Evolutionary conservation across 2,797 vertebrate genomes (phyloP), one percentile per base, ranked within the genome.

Genomic region (Crax fasciolata): DNA sequence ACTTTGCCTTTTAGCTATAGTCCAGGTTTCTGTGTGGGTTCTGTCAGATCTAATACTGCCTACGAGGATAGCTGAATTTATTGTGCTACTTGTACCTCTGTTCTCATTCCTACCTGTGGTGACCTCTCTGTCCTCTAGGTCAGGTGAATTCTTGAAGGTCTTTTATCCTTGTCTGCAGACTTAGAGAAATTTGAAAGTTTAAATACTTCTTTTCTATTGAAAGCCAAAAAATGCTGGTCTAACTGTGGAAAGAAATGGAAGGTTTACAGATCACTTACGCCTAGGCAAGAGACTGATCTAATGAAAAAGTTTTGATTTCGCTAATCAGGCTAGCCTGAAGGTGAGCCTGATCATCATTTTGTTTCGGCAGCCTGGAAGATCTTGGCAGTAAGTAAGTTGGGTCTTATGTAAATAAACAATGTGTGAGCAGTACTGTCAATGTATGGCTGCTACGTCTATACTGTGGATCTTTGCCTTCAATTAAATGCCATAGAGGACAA

Each of bases 31-130:
- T 89, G 0, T 58, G 84, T 88, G 84, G 89, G 89, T 68, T 91
- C 71, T 96, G 95, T 97, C 95, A 93, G 71, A 91, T 95, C 93
- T 86, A 92, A 97, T 97, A 90, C 55, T 67, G 65, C 91, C 91
- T 89, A 51, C 66, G 72, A 79, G 78, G 48, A 66, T 5, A 95
- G 54, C 83, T 85, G 91, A 96, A 97, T 96, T 94, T 79, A 94
- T 96, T 96, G 89, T 80, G 82, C 65, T 92, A 72, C 74, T 86
- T 93, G 70, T 80, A 81, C 88, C 67, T 59, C 67, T 80, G 52
- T 86, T 91, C 79, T 93, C 84, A 41, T 87, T 84, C 54, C 54
- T 91, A 90, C 89, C 90, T 94, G 85, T 65, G 67, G 77, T 89
- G 81, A 94, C 93, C 91, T 86, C 76, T 90, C 68, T 84, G 3